These are phyloP conservation scores for Protosalanx chinensis DNA, from an alignment of 2,797 vertebrate species.

Conservation along the genomic window DNA sequence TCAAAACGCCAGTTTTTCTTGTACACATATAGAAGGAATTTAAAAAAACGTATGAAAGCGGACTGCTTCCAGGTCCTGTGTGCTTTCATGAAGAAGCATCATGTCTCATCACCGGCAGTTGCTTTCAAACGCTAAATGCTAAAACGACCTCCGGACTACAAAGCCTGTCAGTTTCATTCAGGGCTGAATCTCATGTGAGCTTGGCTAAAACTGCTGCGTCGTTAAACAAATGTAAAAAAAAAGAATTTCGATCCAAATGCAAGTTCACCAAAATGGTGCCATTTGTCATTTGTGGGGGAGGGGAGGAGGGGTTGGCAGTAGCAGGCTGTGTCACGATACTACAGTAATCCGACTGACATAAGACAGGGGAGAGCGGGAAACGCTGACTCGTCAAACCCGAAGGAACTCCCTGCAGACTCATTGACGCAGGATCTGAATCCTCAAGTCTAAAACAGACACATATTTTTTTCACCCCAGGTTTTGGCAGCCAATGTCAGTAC, in stretches of 20 bases:
- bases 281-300: neutral
- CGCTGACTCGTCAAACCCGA: slow-evolving; percentile 7
- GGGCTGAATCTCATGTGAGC: neutral
- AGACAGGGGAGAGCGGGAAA: slow-evolving; percentile 6
- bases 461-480: neutral
- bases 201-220: slow-evolving; percentile 3
- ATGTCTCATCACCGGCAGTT: neutral
- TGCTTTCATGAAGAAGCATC: too few relatives aligned
- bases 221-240: neutral
- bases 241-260: too few relatives aligned
- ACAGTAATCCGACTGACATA: neutral
- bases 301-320: too few relatives aligned
- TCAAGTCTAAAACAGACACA: neutral
- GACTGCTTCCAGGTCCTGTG: too few relatives aligned
- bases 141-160: too few relatives aligned
- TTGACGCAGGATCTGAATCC: slow-evolving; percentile 8
- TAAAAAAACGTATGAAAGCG: too few relatives aligned
- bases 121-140: neutral
- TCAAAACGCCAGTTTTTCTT: too few relatives aligned
- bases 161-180: neutral
- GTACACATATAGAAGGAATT: too few relatives aligned
- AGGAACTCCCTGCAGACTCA: slow-evolving; percentile 4
- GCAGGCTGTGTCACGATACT: neutral
- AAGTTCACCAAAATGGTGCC: neutral
- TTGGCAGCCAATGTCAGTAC: neutral